phyloP scores from a whole-genome alignment of 2,888 invertebrate genomes.

The Galerucella calmariensis region DNA sequence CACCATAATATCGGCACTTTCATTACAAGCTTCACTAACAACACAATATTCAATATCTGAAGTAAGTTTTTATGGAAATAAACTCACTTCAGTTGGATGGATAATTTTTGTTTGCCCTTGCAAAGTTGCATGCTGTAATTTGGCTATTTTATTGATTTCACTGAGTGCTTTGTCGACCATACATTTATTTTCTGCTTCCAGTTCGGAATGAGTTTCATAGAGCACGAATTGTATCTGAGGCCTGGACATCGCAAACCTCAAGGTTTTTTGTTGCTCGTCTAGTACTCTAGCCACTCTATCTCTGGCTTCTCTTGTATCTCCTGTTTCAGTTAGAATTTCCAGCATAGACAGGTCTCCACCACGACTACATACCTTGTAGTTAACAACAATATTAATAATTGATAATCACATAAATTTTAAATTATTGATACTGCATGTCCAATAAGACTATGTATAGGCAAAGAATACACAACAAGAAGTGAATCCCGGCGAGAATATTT shows the following conservation, averaged over 20 bases:
- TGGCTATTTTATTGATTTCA: conserved; percentile 77
- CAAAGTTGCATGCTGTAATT: conserved; percentile 73
- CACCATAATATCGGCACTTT: no score
- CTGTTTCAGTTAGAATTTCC: conserved; percentile 78
- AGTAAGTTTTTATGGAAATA: neutral
- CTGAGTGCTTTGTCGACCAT: conserved; percentile 77
- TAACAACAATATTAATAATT: neutral
- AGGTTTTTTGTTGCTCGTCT: conserved; percentile 79
- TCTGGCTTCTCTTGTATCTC: conserved; percentile 72
- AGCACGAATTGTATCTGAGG: conserved; percentile 83
- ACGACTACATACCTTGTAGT: conserved; percentile 72
- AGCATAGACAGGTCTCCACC: conserved; percentile 83
- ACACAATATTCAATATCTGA: no score
- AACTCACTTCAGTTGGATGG: conserved; percentile 1
- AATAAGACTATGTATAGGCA: no score
- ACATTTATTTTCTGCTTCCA: conserved; percentile 79
- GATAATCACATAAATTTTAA: no score
- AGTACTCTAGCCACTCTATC: conserved; percentile 74
- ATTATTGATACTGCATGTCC: no score
- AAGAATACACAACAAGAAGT: no score
- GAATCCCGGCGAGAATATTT: no score
- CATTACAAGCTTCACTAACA: no score
- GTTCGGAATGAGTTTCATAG: conserved; percentile 84
- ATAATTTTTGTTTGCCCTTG: conserved; percentile 56
- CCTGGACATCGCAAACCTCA: conserved; percentile 79